A percentile compares a stretch with the other conserved stretches of the same genome.
Conservation (phyloP, 1,140 invertebrate genomes). For the Orius insidiosus region DNA sequence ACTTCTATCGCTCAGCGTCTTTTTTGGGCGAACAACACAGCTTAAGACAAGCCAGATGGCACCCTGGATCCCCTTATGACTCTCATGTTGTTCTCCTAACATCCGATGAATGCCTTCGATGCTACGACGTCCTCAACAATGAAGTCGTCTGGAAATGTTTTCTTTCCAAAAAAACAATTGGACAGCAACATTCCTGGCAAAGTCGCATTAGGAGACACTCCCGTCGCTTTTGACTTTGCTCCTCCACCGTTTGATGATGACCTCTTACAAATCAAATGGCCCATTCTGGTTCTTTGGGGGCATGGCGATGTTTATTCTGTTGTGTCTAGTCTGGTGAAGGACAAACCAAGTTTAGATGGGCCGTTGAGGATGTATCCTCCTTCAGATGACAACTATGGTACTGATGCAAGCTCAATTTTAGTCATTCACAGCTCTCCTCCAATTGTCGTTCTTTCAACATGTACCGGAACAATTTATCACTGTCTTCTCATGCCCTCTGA, state of each 20-base stretch:
- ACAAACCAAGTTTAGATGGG: constrained; percentile 29
- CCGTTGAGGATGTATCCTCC: constrained; percentile 60
- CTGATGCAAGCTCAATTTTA: constrained; percentile 64
- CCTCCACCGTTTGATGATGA: constrained; percentile 28
- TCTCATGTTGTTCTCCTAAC: constrained; percentile 60
- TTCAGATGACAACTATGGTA: constrained; percentile 64
- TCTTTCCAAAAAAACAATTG: constrained; percentile 8
- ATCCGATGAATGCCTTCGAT: constrained; percentile 44
- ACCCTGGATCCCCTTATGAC: constrained; percentile 58
- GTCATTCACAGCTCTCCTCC: constrained; percentile 52
- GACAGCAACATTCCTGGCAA: constrained; percentile 19
- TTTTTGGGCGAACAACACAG: constrained; percentile 30
- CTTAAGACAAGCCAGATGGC: constrained; percentile 52
- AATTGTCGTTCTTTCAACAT: constrained; percentile 49
- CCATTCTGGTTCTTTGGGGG: constrained; percentile 59
- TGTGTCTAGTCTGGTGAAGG: constrained; percentile 33
- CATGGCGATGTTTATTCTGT: constrained; percentile 62
- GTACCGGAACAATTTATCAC: constrained; percentile 61
- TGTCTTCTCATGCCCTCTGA: constrained; percentile 34
- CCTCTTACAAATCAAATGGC: constrained; percentile 33
- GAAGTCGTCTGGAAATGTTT: constrained; percentile 28
- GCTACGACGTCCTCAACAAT: constrained; percentile 15
- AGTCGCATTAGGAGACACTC: constrained; percentile 55
- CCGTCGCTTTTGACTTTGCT: constrained; percentile 69
- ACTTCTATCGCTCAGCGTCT: constrained; percentile 39